A percentile compares a stretch with the other conserved stretches of the same genome.
Conservation (phyloP, 1,140 invertebrate genomes). For the Drosophila subpulchrella region DNA sequence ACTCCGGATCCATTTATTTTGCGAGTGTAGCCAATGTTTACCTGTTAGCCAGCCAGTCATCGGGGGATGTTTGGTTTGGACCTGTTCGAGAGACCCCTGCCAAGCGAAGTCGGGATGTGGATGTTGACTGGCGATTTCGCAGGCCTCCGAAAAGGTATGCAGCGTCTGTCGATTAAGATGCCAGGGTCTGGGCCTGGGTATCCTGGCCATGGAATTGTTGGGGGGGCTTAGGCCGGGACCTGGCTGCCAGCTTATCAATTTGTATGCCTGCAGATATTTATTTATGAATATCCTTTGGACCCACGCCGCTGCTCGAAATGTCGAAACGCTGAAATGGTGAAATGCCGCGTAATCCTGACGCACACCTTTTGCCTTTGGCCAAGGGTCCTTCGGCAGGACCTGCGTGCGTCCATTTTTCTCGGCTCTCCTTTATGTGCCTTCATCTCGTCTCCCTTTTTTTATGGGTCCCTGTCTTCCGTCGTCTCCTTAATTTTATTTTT, state of each 20-base stretch:
- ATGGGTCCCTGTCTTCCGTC: slow-evolving; percentile 6
- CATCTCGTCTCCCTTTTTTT: slow-evolving; percentile 12
- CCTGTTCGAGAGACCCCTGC: slow-evolving; percentile 4
- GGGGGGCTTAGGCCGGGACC: slow-evolving; percentile 48
- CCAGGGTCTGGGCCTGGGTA: slow-evolving; percentile 42
- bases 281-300: slow-evolving; percentile 80
- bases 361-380: slow-evolving; percentile 65
- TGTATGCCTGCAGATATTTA: slow-evolving; percentile 82
- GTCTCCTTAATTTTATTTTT: slow-evolving; percentile 79
- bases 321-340: slow-evolving; percentile 38
- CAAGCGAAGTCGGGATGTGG: slow-evolving; percentile 28
- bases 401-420: slow-evolving; percentile 37
- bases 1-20: not conserved
- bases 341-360: slow-evolving; percentile 76
- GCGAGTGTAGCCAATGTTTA: slow-evolving; percentile 62
- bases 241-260: slow-evolving; percentile 76
- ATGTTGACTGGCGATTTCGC: slow-evolving; percentile 48
- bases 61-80: slow-evolving; percentile 49
- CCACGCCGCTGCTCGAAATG: slow-evolving; percentile 29
- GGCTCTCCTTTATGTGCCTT: slow-evolving; percentile 36
- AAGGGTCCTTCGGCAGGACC: slow-evolving; percentile 24
- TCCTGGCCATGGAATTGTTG: not conserved
- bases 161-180: slow-evolving; percentile 78
- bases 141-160: slow-evolving; percentile 73
- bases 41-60: slow-evolving; percentile 47